These are phyloP conservation scores for Coleophora flavipennella DNA, from an alignment of 2,888 invertebrate species.

Conservation along the genomic window DNA sequence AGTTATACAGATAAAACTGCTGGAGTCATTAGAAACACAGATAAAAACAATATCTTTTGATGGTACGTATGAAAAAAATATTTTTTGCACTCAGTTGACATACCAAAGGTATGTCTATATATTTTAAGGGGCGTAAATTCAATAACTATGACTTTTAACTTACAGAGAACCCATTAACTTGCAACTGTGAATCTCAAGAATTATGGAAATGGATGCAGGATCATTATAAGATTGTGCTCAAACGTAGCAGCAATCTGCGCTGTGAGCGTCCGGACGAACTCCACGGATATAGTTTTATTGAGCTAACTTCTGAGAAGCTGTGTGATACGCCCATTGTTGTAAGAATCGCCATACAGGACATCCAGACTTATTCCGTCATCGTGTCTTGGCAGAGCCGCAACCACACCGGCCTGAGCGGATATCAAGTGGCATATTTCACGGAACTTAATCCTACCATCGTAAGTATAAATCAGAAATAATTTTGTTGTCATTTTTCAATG, in stretches of 20 bases:
- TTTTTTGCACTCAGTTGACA: too few species aligned
- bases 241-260: conserved; percentile 75
- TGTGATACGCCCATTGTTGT: conserved; percentile 88
- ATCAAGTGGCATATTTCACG: conserved; percentile 87
- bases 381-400: conserved; percentile 93
- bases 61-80: conserved; percentile 72
- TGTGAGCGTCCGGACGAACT: conserved; percentile 90
- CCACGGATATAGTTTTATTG: conserved; percentile 82
- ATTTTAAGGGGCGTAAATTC: background rate
- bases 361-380: conserved; percentile 88
- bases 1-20: conserved; percentile 82
- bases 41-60: conserved; percentile 83
- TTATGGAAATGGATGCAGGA: conserved; percentile 94
- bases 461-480: conserved; percentile 33
- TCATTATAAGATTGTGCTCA: conserved; percentile 82
- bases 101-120: too few species aligned
- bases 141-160: conserved; percentile 10
- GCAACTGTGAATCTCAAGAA: conserved; percentile 91
- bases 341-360: conserved; percentile 89
- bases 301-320: conserved; percentile 85
- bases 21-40: conserved; percentile 86
- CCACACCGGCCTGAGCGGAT: conserved; percentile 87
- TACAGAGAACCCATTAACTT: conserved; percentile 90
- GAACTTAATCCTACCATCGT: conserved; percentile 65
- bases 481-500: too few species aligned